Evolutionary conservation across 2,113 vertebrate genomes (phyloP).

Genomic region (Onychorhynchus coronatus): DNA sequence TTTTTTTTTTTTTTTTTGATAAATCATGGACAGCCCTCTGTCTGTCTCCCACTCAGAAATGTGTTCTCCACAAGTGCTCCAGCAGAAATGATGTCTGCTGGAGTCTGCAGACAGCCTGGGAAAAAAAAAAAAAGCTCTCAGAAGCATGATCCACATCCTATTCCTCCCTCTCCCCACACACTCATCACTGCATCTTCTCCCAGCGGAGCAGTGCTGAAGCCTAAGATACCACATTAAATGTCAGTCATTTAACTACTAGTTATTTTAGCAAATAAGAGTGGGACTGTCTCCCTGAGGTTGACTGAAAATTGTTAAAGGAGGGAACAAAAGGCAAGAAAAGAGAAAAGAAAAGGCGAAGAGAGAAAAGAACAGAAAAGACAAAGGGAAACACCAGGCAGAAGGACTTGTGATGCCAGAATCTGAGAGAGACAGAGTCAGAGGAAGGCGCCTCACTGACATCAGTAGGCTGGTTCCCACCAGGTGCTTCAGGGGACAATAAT

Average conservation of each 20-base stretch:
- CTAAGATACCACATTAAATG: slow-evolving; percentile 20
- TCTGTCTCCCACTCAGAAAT: neutral
- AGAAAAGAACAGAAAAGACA: neutral
- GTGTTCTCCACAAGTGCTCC: neutral
- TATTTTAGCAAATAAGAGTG: slow-evolving; percentile 62
- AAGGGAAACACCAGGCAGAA: neutral
- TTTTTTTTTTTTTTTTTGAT: neutral
- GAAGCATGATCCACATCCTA: slow-evolving; percentile 35
- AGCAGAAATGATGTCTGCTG: neutral
- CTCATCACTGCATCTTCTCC: slow-evolving; percentile 15
- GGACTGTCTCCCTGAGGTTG: slow-evolving; percentile 49
- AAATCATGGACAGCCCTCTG: neutral
- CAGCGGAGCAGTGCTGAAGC: slow-evolving; percentile 3
- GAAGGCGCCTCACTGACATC: neutral
- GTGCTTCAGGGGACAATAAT: neutral
- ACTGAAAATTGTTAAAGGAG: neutral
- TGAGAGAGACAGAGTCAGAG: neutral
- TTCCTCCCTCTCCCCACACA: slow-evolving; percentile 48
- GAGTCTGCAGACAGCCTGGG: neutral
- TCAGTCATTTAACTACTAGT: slow-evolving; percentile 48
- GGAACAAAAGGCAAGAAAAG: neutral
- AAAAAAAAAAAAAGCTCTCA: neutral
- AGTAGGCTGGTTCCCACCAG: neutral
- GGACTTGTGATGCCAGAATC: neutral
- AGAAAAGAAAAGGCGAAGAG: neutral